Percentiles rank a stretch among this genome's conserved stretches.
These are phyloP conservation scores for Gymnoscopelus microlampas DNA, from an alignment of 2,797 vertebrate genomes.

Conservation along the genomic window DNA sequence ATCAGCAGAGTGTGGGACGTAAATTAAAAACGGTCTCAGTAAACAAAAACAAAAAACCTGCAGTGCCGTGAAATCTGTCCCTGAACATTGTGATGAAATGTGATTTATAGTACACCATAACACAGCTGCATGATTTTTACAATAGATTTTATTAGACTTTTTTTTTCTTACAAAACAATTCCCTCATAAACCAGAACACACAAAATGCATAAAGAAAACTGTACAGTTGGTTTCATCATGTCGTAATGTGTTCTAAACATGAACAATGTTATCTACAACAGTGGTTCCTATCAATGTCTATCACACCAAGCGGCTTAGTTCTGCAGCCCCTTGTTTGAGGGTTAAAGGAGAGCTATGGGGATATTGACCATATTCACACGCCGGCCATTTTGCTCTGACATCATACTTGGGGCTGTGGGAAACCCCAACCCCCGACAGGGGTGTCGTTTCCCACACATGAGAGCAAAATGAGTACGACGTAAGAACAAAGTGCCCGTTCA, in stretches of 20 bases:
- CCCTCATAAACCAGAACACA: slow-evolving; percentile 83
- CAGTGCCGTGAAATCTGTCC: background rate
- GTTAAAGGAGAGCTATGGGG: slow-evolving; percentile 56
- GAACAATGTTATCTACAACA: slow-evolving; percentile 83
- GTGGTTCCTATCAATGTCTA: slow-evolving; percentile 76
- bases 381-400: too few relatives aligned
- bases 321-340: slow-evolving; percentile 54
- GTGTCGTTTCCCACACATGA: too few relatives aligned
- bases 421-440: too few relatives aligned
- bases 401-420: too few relatives aligned
- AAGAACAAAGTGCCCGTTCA: too few relatives aligned
- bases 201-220: slow-evolving; percentile 84
- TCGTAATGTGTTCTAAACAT: slow-evolving; percentile 78
- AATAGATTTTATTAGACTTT: slow-evolving; percentile 72
- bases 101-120: slow-evolving; percentile 9
- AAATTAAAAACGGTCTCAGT: background rate
- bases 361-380: too few relatives aligned
- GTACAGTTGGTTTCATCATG: slow-evolving; percentile 77
- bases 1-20: too few relatives aligned
- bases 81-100: background rate
- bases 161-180: slow-evolving; percentile 82
- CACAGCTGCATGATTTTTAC: slow-evolving; percentile 62
- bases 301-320: slow-evolving; percentile 70
- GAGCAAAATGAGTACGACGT: too few relatives aligned
- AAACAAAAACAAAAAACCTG: background rate